Base-by-base conservation (phyloP, 2,113 vertebrate genomes). In the Rhabdomys dilectus region DNA sequence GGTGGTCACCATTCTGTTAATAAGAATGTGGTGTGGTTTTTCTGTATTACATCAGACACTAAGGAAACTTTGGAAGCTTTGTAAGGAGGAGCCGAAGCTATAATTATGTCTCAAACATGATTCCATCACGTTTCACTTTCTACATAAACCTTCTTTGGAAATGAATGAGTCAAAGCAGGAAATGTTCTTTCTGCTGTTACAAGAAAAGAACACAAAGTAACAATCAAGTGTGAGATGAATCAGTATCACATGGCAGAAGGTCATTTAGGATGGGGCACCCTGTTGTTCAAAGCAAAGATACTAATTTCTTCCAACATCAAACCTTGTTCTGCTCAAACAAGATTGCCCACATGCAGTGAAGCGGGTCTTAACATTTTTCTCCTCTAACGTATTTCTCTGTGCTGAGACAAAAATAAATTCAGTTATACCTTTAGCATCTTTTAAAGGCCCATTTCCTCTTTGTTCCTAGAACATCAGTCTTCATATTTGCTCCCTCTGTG, bases 41-140 rank as follows among this genome's bases (percentile, higher is more conserved):
- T 94, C 86, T 96, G 81, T 91, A 60, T 94, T 95, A 89, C 92
- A 96, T 93, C 73, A 96, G 60, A 88, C 80, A 97, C 77, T 73
- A 82, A 93, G 73, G 70, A 89, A 97, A n/a, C 68, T 77, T 10
- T 76, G 81, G 42, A 80, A 82, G 36, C 16, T 93, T 92, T 53
- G 4, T 89, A 93, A 92, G 93, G 68, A 96, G 93, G 56, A 94
- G n/a, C 42, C 29, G 58, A 94, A 87, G 62, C 81, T 96, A 19
- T 94, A 93, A 94, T 96, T 89, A 75, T 36, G 68, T 12, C 58
- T 95, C 72, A 77, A 78, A 68, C 62, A 95, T 89, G 77, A 95
- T 70, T 66, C 88, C 56, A 90, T 76, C 92, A 95, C 82, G 13
- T 93, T 96, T 97, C 95, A 93, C 96, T 98, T 96, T 98, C 96